Base-by-base conservation (phyloP, 2,888 invertebrate species). In the Eupithecia tripunctaria region DNA sequence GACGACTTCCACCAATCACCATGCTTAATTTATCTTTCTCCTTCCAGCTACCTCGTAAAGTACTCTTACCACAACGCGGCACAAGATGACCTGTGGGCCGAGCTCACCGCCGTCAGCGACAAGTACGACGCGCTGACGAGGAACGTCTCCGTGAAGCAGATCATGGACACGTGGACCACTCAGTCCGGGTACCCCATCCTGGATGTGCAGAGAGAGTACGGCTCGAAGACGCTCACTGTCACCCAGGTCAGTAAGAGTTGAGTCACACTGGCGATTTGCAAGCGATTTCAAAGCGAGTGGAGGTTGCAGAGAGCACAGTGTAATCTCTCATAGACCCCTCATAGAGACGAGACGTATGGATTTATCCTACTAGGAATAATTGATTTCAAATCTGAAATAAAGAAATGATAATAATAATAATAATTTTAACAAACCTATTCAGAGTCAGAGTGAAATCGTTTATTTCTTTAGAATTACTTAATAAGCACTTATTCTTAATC, bases 101-200 rank as follows among this genome's bases (percentile, higher is more conserved):
- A 97, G 29, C 91, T 98, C 67, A 96, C 96, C 0, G 87, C 91
- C 0, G 95, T 93, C 71, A 95, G 95, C 18, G 87, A 89, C 69
- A 80, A 87, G 66, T 85, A 89, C 63, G 90, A 92, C 1, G 92
- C 92, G 0, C 88, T 96, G 32, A 91, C 95, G 0, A 83, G 91
- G 12, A 91, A 95, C 84, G 93, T 96, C 59, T 95, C 96, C 0
- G 96, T 98, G 18, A 96, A 97, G 85, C 85, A 93, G 56, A 95
- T 98, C 38, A 98, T 98, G 98, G 96, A 97, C 87, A 96, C 97
- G 0, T 98, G 98, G 98, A 98, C 98, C 0, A 93, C 96, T 67
- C 97, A 98, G 93, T 96, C 97, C 12, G 98, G 98, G 0, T 98
- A 97, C 90, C 98, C 98, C 0, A 93, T 98, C 0, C 89, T 98